These are phyloP conservation scores for Pomatorhinus ruficollis DNA, from an alignment of 2,113 vertebrate species.

Conservation along the genomic window DNA sequence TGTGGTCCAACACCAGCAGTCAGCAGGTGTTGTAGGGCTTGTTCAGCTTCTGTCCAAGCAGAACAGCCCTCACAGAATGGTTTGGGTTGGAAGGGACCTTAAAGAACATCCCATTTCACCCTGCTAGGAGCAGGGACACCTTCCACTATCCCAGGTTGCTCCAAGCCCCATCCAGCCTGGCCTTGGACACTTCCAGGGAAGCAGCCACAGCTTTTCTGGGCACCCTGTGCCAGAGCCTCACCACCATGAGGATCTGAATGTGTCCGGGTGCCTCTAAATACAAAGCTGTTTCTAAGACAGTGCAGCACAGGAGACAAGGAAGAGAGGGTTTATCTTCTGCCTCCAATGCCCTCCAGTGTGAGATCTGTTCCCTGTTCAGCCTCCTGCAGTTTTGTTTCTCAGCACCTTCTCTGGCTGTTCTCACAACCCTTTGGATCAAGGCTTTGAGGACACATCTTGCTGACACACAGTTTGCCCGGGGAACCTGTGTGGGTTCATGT, in stretches of 20 bases:
- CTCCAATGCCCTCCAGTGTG: not conserved
- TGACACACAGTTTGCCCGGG: not conserved
- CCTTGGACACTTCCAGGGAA: not conserved
- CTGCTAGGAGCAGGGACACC: not conserved
- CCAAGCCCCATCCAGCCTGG: not conserved
- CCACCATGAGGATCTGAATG: not conserved
- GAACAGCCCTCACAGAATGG: not conserved
- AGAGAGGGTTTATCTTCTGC: not conserved
- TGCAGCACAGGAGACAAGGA: not conserved
- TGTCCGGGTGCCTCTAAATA: not conserved
- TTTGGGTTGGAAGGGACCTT: not conserved
- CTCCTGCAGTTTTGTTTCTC: not conserved
- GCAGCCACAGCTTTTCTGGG: not conserved
- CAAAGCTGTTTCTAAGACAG: not conserved
- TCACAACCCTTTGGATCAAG: not conserved
- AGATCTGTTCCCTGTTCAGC: not conserved
- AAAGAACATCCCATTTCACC: not conserved
- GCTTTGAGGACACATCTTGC: not conserved
- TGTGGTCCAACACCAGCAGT: fast-evolving
- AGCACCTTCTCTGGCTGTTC: not conserved
- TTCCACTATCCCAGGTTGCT: not conserved
- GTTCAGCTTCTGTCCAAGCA: not conserved
- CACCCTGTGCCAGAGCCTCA: not conserved
- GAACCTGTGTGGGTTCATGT: not conserved
- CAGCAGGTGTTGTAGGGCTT: not conserved